These are phyloP conservation scores for Empis livida DNA, from an alignment of 2,888 invertebrate genomes.

Conservation along the genomic window DNA sequence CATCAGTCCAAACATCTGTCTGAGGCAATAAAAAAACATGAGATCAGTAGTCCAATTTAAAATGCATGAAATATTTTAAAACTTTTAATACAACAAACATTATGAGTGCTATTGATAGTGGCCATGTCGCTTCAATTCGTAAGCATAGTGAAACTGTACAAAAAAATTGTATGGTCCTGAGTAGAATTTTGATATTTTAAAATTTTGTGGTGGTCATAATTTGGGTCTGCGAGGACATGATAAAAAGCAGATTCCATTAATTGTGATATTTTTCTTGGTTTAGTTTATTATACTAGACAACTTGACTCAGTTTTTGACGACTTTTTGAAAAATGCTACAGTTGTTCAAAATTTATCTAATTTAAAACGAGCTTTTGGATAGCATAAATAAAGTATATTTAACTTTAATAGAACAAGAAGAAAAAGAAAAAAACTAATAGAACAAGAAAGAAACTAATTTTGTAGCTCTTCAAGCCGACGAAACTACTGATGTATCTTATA, in stretches of 20 bases:
- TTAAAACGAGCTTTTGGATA: slow-evolving; percentile 1
- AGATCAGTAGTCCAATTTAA: not conserved
- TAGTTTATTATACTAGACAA: not conserved
- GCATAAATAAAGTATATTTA: not conserved
- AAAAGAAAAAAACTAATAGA: no score
- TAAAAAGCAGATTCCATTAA: not conserved
- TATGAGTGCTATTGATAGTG: no score
- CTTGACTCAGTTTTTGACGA: not conserved
- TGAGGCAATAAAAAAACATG: not conserved
- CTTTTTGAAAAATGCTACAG: not conserved
- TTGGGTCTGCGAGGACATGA: slow-evolving; percentile 1
- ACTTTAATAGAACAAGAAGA: not conserved
- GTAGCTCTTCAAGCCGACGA: not conserved
- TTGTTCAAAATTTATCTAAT: not conserved
- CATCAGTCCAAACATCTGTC: not conserved
- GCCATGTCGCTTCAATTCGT: no score
- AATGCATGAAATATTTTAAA: no score
- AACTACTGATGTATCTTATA: not conserved
- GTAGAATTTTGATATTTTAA: slow-evolving; percentile 1
- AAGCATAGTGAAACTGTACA: not conserved
- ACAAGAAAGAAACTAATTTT: not conserved
- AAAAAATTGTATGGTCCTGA: slow-evolving; percentile 1
- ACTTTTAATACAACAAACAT: no score
- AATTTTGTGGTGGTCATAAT: slow-evolving; percentile 3
- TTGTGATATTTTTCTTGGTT: not conserved